Conservation (phyloP, 1,140 invertebrate species). For the Condylostylus longicornis region DNA sequence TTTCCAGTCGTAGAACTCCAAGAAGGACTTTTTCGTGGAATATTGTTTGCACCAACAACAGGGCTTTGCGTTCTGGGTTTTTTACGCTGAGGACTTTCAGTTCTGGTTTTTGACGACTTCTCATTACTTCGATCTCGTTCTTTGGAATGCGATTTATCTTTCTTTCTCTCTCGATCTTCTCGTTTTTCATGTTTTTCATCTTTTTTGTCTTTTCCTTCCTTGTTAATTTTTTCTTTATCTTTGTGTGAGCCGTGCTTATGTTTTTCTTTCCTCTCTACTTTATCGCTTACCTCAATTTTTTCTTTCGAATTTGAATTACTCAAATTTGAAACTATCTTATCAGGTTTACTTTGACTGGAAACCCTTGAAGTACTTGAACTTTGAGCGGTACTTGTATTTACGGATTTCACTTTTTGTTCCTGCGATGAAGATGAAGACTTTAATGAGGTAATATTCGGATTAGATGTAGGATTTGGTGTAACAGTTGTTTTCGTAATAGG, state of each 20-base stretch:
- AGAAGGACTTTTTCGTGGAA: slow-evolving; percentile 1
- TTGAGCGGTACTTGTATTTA: too few species aligned
- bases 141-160: slow-evolving; percentile 41
- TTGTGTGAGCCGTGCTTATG: slow-evolving; percentile 37
- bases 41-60: slow-evolving; percentile 1
- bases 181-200: slow-evolving; percentile 43
- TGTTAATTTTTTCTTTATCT: slow-evolving; percentile 38
- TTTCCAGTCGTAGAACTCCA: slow-evolving; percentile 17
- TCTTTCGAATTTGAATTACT: slow-evolving; percentile 11
- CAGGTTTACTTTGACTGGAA: too few species aligned
- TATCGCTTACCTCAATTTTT: slow-evolving; percentile 30
- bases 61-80: slow-evolving; percentile 14
- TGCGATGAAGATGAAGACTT: too few species aligned
- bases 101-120: slow-evolving; percentile 45
- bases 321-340: too few species aligned
- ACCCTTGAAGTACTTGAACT: too few species aligned
- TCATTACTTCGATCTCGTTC: slow-evolving; percentile 45
- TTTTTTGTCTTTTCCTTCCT: slow-evolving; percentile 37
- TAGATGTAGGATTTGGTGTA: slow-evolving; percentile 34
- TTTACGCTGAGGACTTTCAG: slow-evolving; percentile 14
- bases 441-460: slow-evolving; percentile 31
- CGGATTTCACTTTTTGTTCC: too few species aligned
- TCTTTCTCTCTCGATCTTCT: slow-evolving; percentile 50
- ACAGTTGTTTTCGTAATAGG: slow-evolving; percentile 55
- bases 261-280: slow-evolving; percentile 46